phyloP scores from a whole-genome alignment of 2,797 vertebrate genomes.

The Myotis findleyi region DNA sequence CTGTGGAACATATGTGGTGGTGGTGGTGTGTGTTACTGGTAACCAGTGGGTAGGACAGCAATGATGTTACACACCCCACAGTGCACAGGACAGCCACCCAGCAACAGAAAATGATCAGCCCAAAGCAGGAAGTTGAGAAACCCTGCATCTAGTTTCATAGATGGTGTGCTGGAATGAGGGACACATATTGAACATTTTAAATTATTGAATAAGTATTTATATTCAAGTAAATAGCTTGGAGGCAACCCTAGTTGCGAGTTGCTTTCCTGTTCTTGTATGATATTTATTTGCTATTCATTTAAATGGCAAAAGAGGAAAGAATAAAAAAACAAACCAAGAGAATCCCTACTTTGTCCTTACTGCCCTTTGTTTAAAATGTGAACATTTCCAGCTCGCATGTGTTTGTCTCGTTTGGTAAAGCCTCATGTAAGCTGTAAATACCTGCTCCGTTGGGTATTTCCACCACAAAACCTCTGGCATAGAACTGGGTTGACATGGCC shows the following conservation, averaged over 20 bases:
- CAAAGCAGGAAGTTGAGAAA: not conserved
- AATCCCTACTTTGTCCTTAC: not conserved
- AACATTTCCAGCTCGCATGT: not conserved
- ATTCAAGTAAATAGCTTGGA: not conserved
- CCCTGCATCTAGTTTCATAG: not conserved
- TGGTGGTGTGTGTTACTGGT: not conserved
- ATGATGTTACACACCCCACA: not conserved
- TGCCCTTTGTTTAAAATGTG: not conserved
- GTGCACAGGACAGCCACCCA: not conserved
- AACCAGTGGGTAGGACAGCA: not conserved
- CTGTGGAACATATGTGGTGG: not conserved
- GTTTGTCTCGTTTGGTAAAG: not conserved
- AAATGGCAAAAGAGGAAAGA: not conserved
- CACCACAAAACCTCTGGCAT: not conserved
- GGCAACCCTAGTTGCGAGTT: not conserved
- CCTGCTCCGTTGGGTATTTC: not conserved
- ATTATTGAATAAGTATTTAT: not conserved
- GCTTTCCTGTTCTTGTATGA: not conserved
- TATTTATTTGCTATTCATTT: slow-evolving; percentile 19
- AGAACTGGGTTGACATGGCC: not conserved
- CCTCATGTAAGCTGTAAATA: not conserved
- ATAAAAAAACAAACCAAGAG: not conserved
- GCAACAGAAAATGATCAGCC: not conserved
- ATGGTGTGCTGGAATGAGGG: not conserved
- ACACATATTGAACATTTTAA: not conserved